Evolutionary conservation across 2,797 vertebrate species (phyloP).

Genomic region (Enteromius trimaculatus): DNA sequence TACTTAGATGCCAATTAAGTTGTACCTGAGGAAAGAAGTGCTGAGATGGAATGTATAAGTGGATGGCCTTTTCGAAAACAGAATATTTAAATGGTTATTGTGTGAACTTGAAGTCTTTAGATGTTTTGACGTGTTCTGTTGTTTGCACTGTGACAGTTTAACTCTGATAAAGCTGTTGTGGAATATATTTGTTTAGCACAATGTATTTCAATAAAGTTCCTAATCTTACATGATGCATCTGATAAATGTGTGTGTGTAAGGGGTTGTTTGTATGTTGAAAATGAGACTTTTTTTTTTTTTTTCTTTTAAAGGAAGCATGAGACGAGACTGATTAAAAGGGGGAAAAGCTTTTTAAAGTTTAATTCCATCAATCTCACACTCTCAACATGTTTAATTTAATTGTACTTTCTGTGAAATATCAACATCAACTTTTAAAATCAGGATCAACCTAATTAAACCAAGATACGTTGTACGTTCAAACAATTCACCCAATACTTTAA

Average conservation of each 20-base stretch:
- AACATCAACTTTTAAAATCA: conserved; percentile 74
- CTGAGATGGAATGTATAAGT: conserved; percentile 63
- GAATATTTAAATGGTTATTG: background rate
- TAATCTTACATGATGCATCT: background rate
- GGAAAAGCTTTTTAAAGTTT: conserved; percentile 2
- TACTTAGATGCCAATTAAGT: background rate
- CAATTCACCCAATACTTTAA: conserved; percentile 70
- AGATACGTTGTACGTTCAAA: conserved; percentile 73
- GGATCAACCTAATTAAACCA: conserved; percentile 72
- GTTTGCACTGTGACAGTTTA: conserved; percentile 25
- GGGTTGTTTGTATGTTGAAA: background rate
- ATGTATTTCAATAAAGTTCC: conserved; percentile 27
- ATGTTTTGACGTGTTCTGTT: background rate
- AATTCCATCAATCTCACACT: conserved; percentile 34
- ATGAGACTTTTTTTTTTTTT: background rate
- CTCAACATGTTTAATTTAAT: conserved; percentile 69
- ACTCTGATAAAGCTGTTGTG: background rate
- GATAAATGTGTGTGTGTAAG: background rate
- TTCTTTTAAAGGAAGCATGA: background rate
- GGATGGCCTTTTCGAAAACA: conserved; percentile 49
- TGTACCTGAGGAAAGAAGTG: conserved; percentile 43
- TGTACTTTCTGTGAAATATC: conserved; percentile 64
- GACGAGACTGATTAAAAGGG: background rate
- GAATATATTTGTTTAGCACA: background rate
- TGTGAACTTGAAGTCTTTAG: background rate